Base-by-base conservation (phyloP, 2,797 vertebrate species). In the Eutrigla gurnardus region DNA sequence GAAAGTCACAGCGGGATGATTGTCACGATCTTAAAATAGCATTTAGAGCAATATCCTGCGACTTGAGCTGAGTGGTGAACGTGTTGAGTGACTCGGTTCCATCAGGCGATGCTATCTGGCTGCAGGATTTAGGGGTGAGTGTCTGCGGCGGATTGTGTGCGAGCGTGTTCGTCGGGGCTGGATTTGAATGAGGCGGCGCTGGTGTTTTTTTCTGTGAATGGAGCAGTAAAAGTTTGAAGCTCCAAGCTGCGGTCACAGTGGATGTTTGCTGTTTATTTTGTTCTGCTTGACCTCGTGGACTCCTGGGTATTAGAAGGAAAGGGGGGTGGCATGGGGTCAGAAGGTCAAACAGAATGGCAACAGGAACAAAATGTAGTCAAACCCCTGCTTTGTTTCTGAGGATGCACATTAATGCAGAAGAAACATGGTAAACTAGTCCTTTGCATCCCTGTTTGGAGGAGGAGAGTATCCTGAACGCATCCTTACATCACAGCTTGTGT, bases 181-280 rank as follows among this genome's bases (percentile, higher is more conserved):
- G 58, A 33, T 50, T 43, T 43, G 18, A 77, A 37, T 10, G 58
- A 47, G 65, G 59, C 18, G 12, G 58, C 3, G 18, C 74, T 70
- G 69, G 65, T 46, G 70, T 53, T 3, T 70, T 77, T 25, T 76
- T 70, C 39, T 78, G 62, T 82, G 80, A 89, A 71, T 69, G 79
- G 25, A 79, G 60, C 75, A 72, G 75, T 33, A 54, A 84, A 71
- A 76, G 64, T 68, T 18, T 69, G 60, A 52, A 14, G 25, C 82
- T 78, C 52, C 15, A 33, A 55, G 73, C 66, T 70, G 70, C 77
- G 75, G 86, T 73, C 78, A 63, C 63, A 69, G 68, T 47, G 73
- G 66, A 43, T 63, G 67, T 82, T 77, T 86, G 73, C 70, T 92
- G 86, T 92, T 93, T 89, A 65, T 89, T 85, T 88, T 81, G 81